phyloP scores from a whole-genome alignment of 64 coral and sea anemone species.

The Trachythela sp. region DNA sequence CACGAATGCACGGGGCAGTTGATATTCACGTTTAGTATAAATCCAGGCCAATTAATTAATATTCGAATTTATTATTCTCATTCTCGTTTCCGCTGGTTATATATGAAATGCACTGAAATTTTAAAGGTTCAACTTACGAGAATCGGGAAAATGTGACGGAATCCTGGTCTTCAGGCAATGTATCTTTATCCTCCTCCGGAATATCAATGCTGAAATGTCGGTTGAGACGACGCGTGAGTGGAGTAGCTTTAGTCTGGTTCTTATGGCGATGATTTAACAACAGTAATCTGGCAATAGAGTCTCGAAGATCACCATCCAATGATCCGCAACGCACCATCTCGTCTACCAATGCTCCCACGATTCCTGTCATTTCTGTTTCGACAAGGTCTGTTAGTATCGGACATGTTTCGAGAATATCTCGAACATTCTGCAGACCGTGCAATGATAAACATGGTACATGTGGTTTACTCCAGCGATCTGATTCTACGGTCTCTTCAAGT shows the following conservation, averaged over 20 bases:
- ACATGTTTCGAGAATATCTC: constrained; percentile 60
- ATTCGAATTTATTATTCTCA: too few species aligned
- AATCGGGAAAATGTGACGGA: not conserved
- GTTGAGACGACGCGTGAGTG: not conserved
- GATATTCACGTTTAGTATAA: too few species aligned
- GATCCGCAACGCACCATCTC: constrained; percentile 51
- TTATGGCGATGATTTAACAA: constrained; percentile 78
- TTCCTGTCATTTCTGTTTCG: constrained; percentile 46
- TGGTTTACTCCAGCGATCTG: constrained; percentile 95
- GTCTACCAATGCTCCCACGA: constrained; percentile 58
- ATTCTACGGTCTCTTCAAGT: constrained; percentile 89
- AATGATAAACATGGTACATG: constrained; percentile 82
- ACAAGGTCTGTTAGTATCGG: constrained; percentile 62
- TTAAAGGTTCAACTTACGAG: not conserved
- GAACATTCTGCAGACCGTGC: constrained; percentile 60
- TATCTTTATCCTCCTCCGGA: not conserved
- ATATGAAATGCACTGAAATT: too few species aligned
- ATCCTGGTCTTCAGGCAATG: not conserved
- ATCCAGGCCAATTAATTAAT: too few species aligned
- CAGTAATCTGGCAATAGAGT: constrained; percentile 55
- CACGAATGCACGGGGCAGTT: too few species aligned
- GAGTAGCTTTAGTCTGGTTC: constrained; percentile 47
- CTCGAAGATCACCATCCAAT: constrained; percentile 45
- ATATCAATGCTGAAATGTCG: not conserved
- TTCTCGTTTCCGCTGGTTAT: too few species aligned